Evolutionary conservation across 2,888 invertebrate species (phyloP).

Genomic region (Plemyria rubiginata): DNA sequence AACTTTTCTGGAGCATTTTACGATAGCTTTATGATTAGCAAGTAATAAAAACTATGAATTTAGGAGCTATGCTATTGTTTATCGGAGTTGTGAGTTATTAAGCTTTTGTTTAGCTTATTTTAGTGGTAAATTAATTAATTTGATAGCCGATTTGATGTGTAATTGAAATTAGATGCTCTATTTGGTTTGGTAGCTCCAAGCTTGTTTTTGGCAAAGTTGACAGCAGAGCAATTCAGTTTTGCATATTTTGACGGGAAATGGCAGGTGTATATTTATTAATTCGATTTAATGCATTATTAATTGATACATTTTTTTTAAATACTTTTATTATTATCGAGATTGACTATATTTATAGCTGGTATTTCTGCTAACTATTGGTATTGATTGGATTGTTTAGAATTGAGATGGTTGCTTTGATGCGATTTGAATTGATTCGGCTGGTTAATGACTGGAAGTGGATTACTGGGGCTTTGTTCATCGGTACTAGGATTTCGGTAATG

Average conservation of each 20-base stretch:
- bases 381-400: constrained; percentile 31
- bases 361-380: too few species aligned
- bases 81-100: neutral
- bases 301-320: too few species aligned
- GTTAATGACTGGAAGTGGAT: constrained; percentile 23
- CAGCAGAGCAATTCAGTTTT: constrained; percentile 3
- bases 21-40: neutral
- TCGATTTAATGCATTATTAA: too few species aligned
- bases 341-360: too few species aligned
- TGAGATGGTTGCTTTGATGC: constrained; percentile 15
- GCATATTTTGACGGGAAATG: constrained; percentile 34
- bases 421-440: constrained; percentile 24
- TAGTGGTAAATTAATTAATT: constrained; percentile 11
- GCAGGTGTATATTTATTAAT: too few species aligned
- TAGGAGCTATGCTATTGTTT: neutral
- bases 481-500: constrained; percentile 23
- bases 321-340: too few species aligned
- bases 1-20: neutral
- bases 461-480: constrained; percentile 23
- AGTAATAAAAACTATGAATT: neutral
- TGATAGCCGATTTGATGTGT: constrained; percentile 7
- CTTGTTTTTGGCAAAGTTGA: constrained; percentile 4
- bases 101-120: constrained; percentile 33
- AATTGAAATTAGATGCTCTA: neutral
- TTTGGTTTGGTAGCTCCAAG: constrained; percentile 1